phyloP scores from a whole-genome alignment of 1,140 invertebrate species.

The Drosophila littoralis region DNA sequence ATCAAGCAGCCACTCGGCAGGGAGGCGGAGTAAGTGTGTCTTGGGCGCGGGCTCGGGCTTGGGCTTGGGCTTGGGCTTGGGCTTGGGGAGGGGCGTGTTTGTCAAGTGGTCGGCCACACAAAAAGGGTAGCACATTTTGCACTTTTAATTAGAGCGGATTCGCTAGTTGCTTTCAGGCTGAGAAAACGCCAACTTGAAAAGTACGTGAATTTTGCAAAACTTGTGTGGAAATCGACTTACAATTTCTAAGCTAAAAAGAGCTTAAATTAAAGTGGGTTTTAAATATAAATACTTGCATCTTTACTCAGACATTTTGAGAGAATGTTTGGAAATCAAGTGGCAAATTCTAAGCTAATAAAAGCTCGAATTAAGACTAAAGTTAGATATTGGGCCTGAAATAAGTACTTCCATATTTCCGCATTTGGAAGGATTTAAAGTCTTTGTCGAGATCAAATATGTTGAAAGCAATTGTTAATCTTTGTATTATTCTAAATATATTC shows the following conservation, averaged over 20 bases:
- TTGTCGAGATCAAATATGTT: no score
- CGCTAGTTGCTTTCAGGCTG: slow-evolving; percentile 15
- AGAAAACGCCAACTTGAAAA: neutral
- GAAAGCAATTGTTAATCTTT: neutral
- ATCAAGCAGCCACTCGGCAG: neutral
- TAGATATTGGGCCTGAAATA: no score
- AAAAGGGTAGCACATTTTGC: slow-evolving; percentile 34
- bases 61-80: neutral
- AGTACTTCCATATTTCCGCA: no score
- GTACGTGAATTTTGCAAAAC: slow-evolving; percentile 12
- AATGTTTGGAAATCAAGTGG: no score
- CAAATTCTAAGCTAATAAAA: no score
- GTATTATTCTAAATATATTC: neutral
- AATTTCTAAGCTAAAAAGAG: neutral
- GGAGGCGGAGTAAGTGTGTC: neutral
- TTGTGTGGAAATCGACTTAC: neutral
- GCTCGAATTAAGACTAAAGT: no score
- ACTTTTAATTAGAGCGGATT: slow-evolving; percentile 43
- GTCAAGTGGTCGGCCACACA: slow-evolving; percentile 31
- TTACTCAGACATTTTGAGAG: no score
- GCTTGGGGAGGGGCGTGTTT: slow-evolving; percentile 1
- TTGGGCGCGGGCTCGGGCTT: neutral
- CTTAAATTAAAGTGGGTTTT: neutral
- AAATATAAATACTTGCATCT: no score
- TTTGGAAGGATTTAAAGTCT: no score